Conservation (phyloP, 2,888 invertebrate species). For the Schizotus pectinicornis region DNA sequence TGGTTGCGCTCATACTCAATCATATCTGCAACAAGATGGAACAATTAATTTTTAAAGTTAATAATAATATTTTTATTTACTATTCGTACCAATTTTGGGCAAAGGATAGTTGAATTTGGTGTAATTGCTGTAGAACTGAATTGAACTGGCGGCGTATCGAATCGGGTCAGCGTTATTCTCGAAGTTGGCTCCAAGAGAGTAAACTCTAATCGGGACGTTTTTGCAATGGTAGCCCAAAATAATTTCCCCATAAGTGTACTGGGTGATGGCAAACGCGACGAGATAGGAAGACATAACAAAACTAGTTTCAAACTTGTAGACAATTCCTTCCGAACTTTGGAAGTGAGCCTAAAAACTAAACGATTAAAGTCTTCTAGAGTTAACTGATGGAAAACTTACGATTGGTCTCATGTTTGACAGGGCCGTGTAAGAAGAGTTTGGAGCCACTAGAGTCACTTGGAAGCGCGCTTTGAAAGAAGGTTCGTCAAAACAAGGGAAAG, state of each 20-base stretch:
- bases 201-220: constrained; percentile 37
- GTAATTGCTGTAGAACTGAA: constrained; percentile 41
- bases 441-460: constrained; percentile 39
- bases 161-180: not conserved
- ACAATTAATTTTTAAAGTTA: not conserved
- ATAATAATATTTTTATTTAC: too few relatives aligned
- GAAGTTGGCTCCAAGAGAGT: constrained; percentile 30
- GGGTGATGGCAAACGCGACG: constrained; percentile 41
- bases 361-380: not conserved
- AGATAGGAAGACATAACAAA: constrained; percentile 44
- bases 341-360: constrained; percentile 32
- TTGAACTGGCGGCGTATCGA: constrained; percentile 24
- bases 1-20: constrained; percentile 41
- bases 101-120: constrained; percentile 41
- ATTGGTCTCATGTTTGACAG: constrained; percentile 45
- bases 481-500: constrained; percentile 47
- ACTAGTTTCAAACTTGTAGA: constrained; percentile 40
- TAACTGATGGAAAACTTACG: constrained; percentile 38
- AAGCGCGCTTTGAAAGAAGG: constrained; percentile 45
- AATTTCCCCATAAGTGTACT: constrained; percentile 33
- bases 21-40: constrained; percentile 39
- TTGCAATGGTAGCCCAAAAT: constrained; percentile 22
- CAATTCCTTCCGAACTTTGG: constrained; percentile 30
- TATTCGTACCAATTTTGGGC: constrained; percentile 44
- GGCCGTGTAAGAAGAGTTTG: constrained; percentile 39